phyloP scores from a whole-genome alignment of 2,113 vertebrate genomes.

The Microcebus tavaratra region DNA sequence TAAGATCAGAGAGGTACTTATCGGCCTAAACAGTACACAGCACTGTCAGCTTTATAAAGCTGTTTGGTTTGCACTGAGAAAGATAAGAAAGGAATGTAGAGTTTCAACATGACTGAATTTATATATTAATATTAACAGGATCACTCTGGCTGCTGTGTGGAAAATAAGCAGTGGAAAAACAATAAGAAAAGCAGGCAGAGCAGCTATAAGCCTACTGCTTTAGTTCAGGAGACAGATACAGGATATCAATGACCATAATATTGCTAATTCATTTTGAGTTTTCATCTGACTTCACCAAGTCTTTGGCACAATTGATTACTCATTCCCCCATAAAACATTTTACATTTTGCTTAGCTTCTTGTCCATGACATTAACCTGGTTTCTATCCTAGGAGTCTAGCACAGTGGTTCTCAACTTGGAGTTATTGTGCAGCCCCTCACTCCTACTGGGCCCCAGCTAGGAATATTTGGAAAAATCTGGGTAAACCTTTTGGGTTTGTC shows the following conservation, averaged over 20 bases:
- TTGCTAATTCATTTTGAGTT: neutral
- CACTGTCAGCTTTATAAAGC: neutral
- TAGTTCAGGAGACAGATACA: neutral
- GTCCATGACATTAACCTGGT: neutral
- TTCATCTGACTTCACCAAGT: neutral
- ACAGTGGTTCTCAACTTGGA: neutral
- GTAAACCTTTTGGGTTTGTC: neutral
- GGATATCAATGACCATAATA: too few relatives aligned
- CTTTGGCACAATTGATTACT: neutral
- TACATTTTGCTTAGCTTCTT: neutral
- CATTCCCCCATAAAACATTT: neutral
- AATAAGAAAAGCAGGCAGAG: neutral
- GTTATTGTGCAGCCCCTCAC: neutral
- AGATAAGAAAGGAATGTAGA: neutral
- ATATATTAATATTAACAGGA: neutral
- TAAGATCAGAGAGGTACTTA: too few relatives aligned
- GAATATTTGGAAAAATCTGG: neutral
- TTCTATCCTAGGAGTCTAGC: neutral
- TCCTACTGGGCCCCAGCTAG: rapidly evolving
- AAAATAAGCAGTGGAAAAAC: neutral
- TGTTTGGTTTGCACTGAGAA: neutral
- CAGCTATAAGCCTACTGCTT: neutral
- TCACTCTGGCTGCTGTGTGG: neutral
- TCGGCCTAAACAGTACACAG: neutral
- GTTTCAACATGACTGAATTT: neutral